Evolutionary conservation across 2,113 vertebrate genomes (phyloP).

Genomic region (Tychaedon coryphoeus): DNA sequence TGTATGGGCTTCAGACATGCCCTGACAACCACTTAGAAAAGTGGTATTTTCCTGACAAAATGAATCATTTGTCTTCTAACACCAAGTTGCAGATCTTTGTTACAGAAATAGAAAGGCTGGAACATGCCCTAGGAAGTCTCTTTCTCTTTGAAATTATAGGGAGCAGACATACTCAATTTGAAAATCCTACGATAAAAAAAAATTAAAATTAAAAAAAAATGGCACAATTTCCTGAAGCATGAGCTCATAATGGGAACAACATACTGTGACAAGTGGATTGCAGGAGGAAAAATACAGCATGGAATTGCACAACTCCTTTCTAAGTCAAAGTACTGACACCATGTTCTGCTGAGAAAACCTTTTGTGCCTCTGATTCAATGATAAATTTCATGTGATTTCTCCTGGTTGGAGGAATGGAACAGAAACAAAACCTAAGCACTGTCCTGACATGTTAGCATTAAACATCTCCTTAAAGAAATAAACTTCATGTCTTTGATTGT

Average conservation of each 20-base stretch:
- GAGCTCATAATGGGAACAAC: neutral
- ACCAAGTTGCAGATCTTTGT: conserved; percentile 23
- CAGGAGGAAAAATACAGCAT: neutral
- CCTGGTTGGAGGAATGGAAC: neutral
- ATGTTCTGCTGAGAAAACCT: neutral
- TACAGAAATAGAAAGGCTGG: conserved; percentile 14
- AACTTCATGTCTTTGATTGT: neutral
- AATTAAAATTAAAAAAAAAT: neutral
- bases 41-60: conserved; percentile 42
- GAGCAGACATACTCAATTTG: neutral
- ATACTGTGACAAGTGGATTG: neutral
- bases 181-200: conserved; percentile 2
- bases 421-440: conserved; percentile 7
- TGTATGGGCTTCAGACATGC: conserved; percentile 6
- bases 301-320: neutral
- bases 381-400: neutral
- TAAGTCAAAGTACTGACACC: neutral
- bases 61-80: conserved; percentile 28
- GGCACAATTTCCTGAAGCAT: neutral
- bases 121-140: conserved; percentile 31
- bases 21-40: conserved; percentile 16
- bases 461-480: neutral
- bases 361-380: neutral
- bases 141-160: neutral
- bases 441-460: neutral